These are phyloP conservation scores for Dermolepida albohirtum DNA, from an alignment of 2,888 invertebrate genomes.

Conservation along the genomic window DNA sequence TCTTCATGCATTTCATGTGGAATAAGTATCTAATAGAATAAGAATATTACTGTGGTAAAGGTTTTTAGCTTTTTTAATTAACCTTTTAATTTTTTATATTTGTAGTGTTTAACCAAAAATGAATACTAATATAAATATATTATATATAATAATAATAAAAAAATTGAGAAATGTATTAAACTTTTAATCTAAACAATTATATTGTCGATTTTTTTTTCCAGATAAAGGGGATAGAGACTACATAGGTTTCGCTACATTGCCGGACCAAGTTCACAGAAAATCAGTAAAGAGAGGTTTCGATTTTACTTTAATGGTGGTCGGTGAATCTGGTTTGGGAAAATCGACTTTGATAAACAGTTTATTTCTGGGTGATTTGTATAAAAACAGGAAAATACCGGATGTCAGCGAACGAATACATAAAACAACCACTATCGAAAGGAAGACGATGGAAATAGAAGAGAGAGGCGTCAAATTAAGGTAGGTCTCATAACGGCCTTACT, in stretches of 20 bases:
- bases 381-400: conserved; percentile 80
- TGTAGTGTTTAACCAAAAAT: too few relatives aligned
- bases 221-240: conserved; percentile 76
- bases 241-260: conserved; percentile 95
- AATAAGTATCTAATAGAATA: too few relatives aligned
- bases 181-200: too few relatives aligned
- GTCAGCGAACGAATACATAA: conserved; percentile 74
- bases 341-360: conserved; percentile 95
- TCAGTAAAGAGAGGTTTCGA: conserved; percentile 97
- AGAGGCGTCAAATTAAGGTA: conserved; percentile 86
- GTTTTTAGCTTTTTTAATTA: too few relatives aligned
- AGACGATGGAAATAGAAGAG: conserved; percentile 95
- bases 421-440: conserved; percentile 79
- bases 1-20: too few relatives aligned
- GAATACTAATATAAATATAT: too few relatives aligned
- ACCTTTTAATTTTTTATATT: too few relatives aligned
- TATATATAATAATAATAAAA: too few relatives aligned
- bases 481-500: too few relatives aligned
- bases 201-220: conserved; percentile 1
- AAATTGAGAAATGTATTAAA: too few relatives aligned
- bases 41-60: too few relatives aligned
- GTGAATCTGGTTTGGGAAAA: conserved; percentile 94
- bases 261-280: conserved; percentile 96
- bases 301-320: conserved; percentile 96
- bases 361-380: conserved; percentile 93